A percentile compares a stretch with the other conserved stretches of the same genome.
Evolutionary conservation across 2,797 vertebrate genomes (phyloP).

Genomic region (Leptatherina wallacei): DNA sequence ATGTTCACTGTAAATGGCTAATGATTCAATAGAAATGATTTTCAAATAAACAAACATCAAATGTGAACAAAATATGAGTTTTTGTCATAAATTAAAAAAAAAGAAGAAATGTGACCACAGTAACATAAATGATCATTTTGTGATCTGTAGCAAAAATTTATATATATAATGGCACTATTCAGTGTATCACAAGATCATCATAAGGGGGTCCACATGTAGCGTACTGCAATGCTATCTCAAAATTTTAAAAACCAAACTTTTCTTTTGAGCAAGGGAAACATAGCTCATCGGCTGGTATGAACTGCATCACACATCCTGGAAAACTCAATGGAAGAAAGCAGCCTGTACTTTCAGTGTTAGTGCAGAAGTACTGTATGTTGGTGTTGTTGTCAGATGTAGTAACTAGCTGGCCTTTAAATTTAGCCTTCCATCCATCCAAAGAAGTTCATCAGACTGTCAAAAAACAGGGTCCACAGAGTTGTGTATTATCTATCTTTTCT

Average conservation of each 20-base stretch:
- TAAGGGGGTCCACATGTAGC: no score
- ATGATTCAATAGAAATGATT: background rate
- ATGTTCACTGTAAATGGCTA: slow-evolving; percentile 29
- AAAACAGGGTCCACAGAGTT: no score
- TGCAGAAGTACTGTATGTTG: background rate
- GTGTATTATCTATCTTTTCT: no score
- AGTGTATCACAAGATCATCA: background rate
- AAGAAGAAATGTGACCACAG: background rate
- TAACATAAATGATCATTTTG: background rate
- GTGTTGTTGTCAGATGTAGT: background rate
- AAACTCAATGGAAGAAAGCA: no score
- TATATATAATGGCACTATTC: background rate
- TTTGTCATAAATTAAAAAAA: background rate
- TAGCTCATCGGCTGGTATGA: no score
- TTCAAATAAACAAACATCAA: slow-evolving; percentile 5
- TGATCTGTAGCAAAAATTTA: background rate
- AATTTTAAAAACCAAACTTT: no score
- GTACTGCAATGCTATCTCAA: no score
- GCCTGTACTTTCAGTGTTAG: no score
- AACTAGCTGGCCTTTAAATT: background rate
- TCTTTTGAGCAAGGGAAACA: no score
- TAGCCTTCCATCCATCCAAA: background rate
- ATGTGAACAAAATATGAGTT: background rate
- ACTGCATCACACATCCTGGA: no score
- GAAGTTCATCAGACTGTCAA: no score